Evolutionary conservation across 2,797 vertebrate species (phyloP).

Genomic region (Coranthus polyacanthus): DNA sequence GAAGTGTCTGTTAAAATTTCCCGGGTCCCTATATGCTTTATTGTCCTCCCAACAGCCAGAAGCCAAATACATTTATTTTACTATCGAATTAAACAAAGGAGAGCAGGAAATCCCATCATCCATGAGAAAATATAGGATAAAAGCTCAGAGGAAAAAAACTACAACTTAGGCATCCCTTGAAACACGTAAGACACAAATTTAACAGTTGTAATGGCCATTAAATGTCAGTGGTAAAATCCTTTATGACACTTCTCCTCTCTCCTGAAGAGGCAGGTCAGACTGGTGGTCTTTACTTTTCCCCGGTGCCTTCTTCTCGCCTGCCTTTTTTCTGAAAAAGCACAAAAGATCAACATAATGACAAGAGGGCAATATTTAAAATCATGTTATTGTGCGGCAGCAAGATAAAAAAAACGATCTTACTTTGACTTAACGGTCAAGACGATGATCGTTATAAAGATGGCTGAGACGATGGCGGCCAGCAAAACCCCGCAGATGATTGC

Average conservation of each 20-base stretch:
- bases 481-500: constrained; percentile 81
- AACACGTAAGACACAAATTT: constrained; percentile 8
- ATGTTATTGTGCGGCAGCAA: constrained; percentile 1
- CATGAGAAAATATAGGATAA: background rate
- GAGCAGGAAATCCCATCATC: background rate
- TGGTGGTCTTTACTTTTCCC: constrained; percentile 52
- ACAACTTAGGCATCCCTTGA: background rate
- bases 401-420: constrained; percentile 60
- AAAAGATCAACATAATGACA: constrained; percentile 6
- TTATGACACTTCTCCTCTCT: constrained; percentile 66
- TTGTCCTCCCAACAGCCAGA: background rate
- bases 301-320: constrained; percentile 34
- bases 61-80: background rate
- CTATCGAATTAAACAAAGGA: background rate
- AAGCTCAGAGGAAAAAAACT: background rate
- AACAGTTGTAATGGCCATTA: constrained; percentile 7
- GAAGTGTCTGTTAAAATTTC: background rate
- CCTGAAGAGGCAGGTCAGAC: constrained; percentile 58
- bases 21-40: background rate
- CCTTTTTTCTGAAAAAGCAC: constrained; percentile 63
- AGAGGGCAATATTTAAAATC: background rate
- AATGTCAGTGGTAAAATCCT: constrained; percentile 16
- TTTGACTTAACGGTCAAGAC: constrained; percentile 74
- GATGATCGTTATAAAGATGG: constrained; percentile 62
- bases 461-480: constrained; percentile 57